A percentile compares a stretch with the other conserved stretches of the same genome.
These are phyloP conservation scores for Centruroides sculpturatus DNA, from an alignment of 1,140 invertebrate species.

Conservation along the genomic window DNA sequence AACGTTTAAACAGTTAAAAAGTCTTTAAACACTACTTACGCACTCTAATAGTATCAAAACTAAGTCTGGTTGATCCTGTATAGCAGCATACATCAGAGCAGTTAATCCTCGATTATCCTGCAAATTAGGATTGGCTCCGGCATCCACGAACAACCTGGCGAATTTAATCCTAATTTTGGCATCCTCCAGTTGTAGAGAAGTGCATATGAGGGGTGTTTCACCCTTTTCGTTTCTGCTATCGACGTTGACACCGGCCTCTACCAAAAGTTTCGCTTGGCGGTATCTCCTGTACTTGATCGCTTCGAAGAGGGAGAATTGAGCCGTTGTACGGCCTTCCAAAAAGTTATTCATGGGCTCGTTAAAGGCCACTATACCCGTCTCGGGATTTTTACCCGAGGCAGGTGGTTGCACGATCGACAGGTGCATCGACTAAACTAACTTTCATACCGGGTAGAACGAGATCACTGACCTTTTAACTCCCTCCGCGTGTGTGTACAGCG, in stretches of 20 bases:
- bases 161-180: constrained; percentile 5
- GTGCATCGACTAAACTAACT: no score
- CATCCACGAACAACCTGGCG: constrained; percentile 13
- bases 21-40: constrained; percentile 9
- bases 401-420: no score
- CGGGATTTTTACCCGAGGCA: no score
- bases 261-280: constrained; percentile 16
- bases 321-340: background rate
- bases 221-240: constrained; percentile 17
- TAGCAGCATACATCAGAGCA: constrained; percentile 20
- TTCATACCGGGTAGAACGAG: no score
- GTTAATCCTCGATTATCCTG: constrained; percentile 18
- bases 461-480: no score
- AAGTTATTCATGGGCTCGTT: background rate
- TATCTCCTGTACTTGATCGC: constrained; percentile 3
- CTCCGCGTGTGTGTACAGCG: no score
- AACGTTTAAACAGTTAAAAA: no score
- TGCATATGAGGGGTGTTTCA: constrained; percentile 20
- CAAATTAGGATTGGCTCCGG: constrained; percentile 20
- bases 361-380: background rate
- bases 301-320: constrained; percentile 7
- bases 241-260: constrained; percentile 19
- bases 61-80: constrained; percentile 17
- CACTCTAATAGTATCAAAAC: constrained; percentile 14
- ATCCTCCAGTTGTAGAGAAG: constrained; percentile 6